These are phyloP conservation scores for Ligdia adustata DNA, from an alignment of 2,888 invertebrate genomes.

Conservation along the genomic window DNA sequence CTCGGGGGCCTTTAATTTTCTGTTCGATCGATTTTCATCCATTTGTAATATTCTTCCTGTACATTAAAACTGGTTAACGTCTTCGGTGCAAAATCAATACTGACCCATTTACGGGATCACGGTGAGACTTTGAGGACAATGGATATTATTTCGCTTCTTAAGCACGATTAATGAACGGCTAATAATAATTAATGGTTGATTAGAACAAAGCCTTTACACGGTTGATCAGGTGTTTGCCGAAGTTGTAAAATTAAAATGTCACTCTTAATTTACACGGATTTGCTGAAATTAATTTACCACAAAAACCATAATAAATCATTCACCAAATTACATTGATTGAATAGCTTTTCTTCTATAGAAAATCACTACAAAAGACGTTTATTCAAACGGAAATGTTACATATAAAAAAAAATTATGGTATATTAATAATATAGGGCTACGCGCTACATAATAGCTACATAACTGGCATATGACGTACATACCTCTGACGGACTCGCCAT, in stretches of 20 bases:
- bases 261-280: slow-evolving; percentile 22
- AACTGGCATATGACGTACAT: too few relatives aligned
- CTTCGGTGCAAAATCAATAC: slow-evolving; percentile 43
- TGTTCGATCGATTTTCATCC: slow-evolving; percentile 15
- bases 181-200: slow-evolving; percentile 32
- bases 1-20: slow-evolving; percentile 16
- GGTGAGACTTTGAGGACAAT: slow-evolving; percentile 30
- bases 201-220: slow-evolving; percentile 24
- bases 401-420: too few relatives aligned
- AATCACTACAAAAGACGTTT: too few relatives aligned
- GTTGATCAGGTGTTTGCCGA: slow-evolving; percentile 24
- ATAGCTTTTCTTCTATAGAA: too few relatives aligned
- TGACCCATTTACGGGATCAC: slow-evolving; percentile 39
- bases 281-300: slow-evolving; percentile 10
- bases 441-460: too few relatives aligned
- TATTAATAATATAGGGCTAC: too few relatives aligned
- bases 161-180: slow-evolving; percentile 30
- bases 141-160: slow-evolving; percentile 31
- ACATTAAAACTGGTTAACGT: slow-evolving; percentile 32
- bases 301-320: not conserved
- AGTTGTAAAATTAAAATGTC: slow-evolving; percentile 24
- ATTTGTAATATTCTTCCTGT: slow-evolving; percentile 32
- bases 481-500: too few relatives aligned
- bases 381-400: too few relatives aligned
- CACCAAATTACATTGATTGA: too few relatives aligned